Conservation (phyloP, 2,113 vertebrate species). For the Thalassoma bifasciatum region DNA sequence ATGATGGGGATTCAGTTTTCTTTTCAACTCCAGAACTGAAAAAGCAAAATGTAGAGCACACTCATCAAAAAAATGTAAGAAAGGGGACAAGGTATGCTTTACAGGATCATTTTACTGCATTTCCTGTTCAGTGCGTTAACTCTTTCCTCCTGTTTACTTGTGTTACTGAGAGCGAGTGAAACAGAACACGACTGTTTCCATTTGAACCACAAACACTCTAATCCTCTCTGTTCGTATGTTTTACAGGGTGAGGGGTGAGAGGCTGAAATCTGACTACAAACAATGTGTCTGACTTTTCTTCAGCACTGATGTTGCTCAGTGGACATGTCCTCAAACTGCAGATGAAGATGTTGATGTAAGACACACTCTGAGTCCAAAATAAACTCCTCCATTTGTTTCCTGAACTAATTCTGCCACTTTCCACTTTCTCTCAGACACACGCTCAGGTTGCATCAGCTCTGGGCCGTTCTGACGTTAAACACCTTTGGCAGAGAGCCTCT, state of each 20-base stretch:
- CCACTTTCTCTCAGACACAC: not conserved
- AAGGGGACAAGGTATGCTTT: not conserved
- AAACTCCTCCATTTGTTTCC: not conserved
- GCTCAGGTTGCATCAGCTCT: not conserved
- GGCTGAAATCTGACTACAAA: not conserved
- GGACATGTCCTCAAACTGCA: not conserved
- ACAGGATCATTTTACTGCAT: conserved; percentile 38
- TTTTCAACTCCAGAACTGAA: not conserved
- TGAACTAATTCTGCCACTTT: not conserved
- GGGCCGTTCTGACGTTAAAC: conserved; percentile 9
- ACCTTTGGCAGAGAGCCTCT: conserved; percentile 24
- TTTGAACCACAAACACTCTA: not conserved
- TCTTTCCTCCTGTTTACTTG: not conserved
- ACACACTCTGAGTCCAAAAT: not conserved
- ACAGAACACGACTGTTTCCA: conserved; percentile 14
- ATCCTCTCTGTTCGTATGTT: not conserved
- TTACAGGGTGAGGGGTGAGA: not conserved
- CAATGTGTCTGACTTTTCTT: not conserved
- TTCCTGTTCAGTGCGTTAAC: conserved; percentile 18
- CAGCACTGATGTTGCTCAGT: not conserved
- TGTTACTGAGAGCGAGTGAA: not conserved
- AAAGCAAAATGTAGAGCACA: conserved; percentile 29
- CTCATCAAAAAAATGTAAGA: not conserved
- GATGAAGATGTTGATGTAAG: not conserved
- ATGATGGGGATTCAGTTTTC: not conserved